These are phyloP conservation scores for Notarius lentiginosus DNA, from an alignment of 2,113 vertebrate species.

Conservation along the genomic window DNA sequence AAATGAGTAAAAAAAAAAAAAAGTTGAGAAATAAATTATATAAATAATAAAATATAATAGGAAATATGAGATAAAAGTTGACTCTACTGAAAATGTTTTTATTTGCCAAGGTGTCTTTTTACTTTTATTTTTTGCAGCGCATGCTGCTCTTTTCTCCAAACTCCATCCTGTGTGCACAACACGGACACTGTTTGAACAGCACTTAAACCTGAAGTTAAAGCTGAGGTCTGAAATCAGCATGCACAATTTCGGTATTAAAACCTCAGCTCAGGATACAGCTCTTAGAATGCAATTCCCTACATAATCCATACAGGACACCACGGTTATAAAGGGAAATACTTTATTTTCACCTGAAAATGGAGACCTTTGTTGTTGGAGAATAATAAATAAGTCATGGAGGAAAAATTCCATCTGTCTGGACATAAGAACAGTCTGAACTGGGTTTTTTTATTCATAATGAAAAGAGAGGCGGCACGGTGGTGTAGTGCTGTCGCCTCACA, in stretches of 20 bases:
- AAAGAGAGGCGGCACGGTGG: not conserved
- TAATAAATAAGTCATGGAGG: constrained; percentile 3
- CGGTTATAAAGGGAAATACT: not conserved
- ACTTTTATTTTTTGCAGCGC: not conserved
- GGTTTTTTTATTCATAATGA: not conserved
- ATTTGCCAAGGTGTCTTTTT: not conserved
- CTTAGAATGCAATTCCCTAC: not conserved
- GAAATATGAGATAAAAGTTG: too few relatives aligned
- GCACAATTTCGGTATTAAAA: not conserved
- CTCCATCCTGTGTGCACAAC: not conserved
- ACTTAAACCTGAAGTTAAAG: not conserved
- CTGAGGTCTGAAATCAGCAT: not conserved
- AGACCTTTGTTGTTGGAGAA: not conserved
- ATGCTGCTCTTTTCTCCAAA: not conserved
- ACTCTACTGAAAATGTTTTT: too few relatives aligned
- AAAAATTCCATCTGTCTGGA: not conserved
- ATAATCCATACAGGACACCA: not conserved
- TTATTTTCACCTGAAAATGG: not conserved
- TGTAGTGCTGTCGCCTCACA: too few relatives aligned
- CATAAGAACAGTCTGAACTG: not conserved
- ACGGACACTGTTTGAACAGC: not conserved
- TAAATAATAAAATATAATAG: too few relatives aligned
- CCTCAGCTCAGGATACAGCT: not conserved
- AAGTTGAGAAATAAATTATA: too few relatives aligned
- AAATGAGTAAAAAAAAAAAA: too few relatives aligned